Conservation (phyloP, 2,888 invertebrate genomes). For the Scaptomyza flava region DNA sequence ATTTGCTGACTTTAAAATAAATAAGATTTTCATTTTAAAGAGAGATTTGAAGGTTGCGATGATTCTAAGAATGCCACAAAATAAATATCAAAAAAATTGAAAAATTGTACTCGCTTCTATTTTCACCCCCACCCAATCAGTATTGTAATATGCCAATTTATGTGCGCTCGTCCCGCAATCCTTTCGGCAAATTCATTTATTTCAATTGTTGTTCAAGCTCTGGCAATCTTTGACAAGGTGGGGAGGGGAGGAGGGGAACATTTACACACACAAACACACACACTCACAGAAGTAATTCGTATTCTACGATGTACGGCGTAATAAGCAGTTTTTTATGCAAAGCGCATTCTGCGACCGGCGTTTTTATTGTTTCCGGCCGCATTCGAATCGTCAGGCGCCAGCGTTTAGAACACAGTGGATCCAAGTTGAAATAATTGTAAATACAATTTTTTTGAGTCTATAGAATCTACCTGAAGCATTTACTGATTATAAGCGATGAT, state of each 20-base stretch:
- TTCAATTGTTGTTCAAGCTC: conserved; percentile 72
- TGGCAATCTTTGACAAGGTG: conserved; percentile 15
- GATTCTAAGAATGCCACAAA: conserved; percentile 10
- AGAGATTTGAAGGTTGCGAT: not conserved
- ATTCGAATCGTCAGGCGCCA: conserved; percentile 32
- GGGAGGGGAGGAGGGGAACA: not conserved
- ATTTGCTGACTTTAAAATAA: conserved; percentile 12
- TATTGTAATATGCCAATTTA: conserved; percentile 58
- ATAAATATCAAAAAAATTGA: conserved; percentile 29
- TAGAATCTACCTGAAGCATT: not conserved
- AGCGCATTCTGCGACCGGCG: conserved; percentile 57
- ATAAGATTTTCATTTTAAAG: conserved; percentile 45
- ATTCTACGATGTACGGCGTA: conserved; percentile 62
- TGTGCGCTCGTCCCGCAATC: conserved; percentile 57
- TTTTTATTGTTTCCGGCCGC: conserved; percentile 74
- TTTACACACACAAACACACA: not conserved
- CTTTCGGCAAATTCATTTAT: conserved; percentile 76
- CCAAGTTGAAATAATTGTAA: not conserved
- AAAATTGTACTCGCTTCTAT: conserved; percentile 4
- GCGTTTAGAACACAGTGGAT: conserved; percentile 46
- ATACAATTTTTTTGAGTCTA: not conserved
- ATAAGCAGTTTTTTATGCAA: conserved; percentile 75
- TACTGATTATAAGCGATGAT: not conserved
- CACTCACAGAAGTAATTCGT: conserved; percentile 24
- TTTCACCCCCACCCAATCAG: not conserved